A percentile compares a stretch with the other conserved stretches of the same genome.
phyloP scores from a whole-genome alignment of 1,140 invertebrate genomes.

The Zophobas morio region DNA sequence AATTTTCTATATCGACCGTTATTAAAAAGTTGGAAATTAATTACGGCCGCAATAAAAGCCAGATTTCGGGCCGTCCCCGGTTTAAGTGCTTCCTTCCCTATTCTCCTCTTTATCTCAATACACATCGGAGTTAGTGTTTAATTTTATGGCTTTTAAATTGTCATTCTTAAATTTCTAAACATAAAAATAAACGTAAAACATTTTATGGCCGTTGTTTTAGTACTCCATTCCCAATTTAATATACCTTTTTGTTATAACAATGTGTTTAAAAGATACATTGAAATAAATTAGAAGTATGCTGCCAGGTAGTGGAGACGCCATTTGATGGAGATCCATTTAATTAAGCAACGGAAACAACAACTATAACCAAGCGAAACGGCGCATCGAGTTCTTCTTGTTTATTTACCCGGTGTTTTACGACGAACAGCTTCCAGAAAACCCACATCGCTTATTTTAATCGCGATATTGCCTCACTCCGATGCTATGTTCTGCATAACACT shows the following conservation, averaged over 20 bases:
- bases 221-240: constrained; percentile 51
- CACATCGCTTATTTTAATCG: constrained; percentile 44
- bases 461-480: constrained; percentile 25
- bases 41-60: constrained; percentile 39
- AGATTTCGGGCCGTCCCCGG: constrained; percentile 31
- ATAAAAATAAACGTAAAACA: constrained; percentile 57
- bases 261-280: constrained; percentile 53
- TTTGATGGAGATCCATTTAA: constrained; percentile 44
- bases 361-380: constrained; percentile 33
- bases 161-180: constrained; percentile 54
- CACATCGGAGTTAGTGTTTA: constrained; percentile 52
- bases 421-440: constrained; percentile 14
- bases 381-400: constrained; percentile 36
- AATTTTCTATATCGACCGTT: constrained; percentile 40
- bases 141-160: constrained; percentile 54
- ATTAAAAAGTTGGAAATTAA: constrained; percentile 41
- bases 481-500: constrained; percentile 38
- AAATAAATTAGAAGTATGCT: constrained; percentile 43
- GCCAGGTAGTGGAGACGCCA: constrained; percentile 42
- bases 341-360: constrained; percentile 47
- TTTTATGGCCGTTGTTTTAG: constrained; percentile 54
- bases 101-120: constrained; percentile 52
- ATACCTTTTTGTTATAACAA: constrained; percentile 54
- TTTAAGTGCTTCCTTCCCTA: constrained; percentile 43
- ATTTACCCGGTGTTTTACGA: constrained; percentile 36